Percentiles rank a stretch among this genome's conserved stretches.
Conservation (phyloP, 2,888 invertebrate species). For the Taenaris catops region DNA sequence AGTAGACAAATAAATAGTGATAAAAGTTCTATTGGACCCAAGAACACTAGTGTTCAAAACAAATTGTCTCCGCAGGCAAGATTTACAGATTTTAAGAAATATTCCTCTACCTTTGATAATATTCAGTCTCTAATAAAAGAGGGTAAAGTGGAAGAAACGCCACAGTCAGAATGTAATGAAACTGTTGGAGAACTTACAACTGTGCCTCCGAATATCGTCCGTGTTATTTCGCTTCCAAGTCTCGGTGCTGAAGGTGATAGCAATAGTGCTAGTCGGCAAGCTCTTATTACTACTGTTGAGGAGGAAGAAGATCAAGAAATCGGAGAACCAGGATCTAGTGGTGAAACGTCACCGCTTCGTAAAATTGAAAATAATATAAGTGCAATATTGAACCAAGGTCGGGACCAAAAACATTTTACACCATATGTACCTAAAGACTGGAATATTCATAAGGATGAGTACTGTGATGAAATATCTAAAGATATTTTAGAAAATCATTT, state of each 20-base stretch:
- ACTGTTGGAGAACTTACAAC: slow-evolving; percentile 82
- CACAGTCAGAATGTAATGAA: slow-evolving; percentile 72
- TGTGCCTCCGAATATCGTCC: slow-evolving; percentile 82
- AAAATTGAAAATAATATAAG: slow-evolving; percentile 87
- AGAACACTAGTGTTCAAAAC: slow-evolving; percentile 51
- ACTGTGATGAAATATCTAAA: slow-evolving; percentile 75
- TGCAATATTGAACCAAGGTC: slow-evolving; percentile 82
- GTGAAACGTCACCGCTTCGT: slow-evolving; percentile 83
- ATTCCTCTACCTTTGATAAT: slow-evolving; percentile 88
- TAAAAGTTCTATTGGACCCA: slow-evolving; percentile 42
- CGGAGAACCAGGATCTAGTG: slow-evolving; percentile 80
- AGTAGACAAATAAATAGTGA: slow-evolving; percentile 61
- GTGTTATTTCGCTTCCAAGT: slow-evolving; percentile 84
- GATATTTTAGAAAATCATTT: slow-evolving; percentile 73
- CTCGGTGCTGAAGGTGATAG: slow-evolving; percentile 78
- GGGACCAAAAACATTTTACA: slow-evolving; percentile 76
- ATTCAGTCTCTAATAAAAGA: slow-evolving; percentile 86
- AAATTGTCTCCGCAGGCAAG: slow-evolving; percentile 77
- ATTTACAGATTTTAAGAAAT: slow-evolving; percentile 83
- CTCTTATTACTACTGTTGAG: slow-evolving; percentile 85
- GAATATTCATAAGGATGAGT: slow-evolving; percentile 79
- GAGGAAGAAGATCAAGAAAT: slow-evolving; percentile 85
- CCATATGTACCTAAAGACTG: slow-evolving; percentile 78
- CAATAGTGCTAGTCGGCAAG: slow-evolving; percentile 77
- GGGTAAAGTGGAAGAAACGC: slow-evolving; percentile 81